Evolutionary conservation across 2,113 vertebrate genomes (phyloP).

Genomic region (Cygnus atratus): DNA sequence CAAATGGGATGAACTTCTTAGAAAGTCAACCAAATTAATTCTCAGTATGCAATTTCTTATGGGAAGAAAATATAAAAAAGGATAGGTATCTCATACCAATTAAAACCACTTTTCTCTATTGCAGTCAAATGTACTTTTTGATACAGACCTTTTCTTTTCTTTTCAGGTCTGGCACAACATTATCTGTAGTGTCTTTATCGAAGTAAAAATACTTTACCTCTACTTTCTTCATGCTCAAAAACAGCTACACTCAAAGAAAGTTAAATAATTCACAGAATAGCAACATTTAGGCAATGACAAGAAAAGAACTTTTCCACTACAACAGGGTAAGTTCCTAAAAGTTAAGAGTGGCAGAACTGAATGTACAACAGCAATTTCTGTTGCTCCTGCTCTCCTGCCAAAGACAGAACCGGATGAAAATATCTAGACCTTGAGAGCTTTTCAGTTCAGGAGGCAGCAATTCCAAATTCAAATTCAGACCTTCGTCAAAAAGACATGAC

Average conservation of each 20-base stretch:
- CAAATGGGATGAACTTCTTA: neutral
- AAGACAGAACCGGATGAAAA: neutral
- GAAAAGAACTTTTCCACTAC: neutral
- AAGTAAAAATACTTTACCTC: neutral
- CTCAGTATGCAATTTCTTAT: neutral
- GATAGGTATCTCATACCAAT: neutral
- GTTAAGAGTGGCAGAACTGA: neutral
- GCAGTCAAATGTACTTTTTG: constrained; percentile 13
- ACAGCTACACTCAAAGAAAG: neutral
- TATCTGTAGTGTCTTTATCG: neutral
- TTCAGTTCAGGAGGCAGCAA: neutral
- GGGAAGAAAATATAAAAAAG: neutral
- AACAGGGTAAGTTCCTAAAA: neutral
- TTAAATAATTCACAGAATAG: neutral
- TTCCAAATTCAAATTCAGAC: neutral
- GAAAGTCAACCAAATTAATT: neutral
- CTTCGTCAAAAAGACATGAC: neutral
- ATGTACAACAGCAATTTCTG: neutral
- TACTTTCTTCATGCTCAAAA: neutral
- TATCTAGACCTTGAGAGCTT: neutral
- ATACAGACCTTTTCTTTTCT: neutral
- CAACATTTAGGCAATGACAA: neutral
- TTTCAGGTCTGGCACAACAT: constrained; percentile 13
- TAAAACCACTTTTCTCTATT: constrained; percentile 7
- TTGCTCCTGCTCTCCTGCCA: neutral